Percentiles rank a stretch among this genome's conserved stretches.
These are phyloP conservation scores for Mythimna albipuncta DNA, from an alignment of 2,888 invertebrate genomes.

Conservation along the genomic window DNA sequence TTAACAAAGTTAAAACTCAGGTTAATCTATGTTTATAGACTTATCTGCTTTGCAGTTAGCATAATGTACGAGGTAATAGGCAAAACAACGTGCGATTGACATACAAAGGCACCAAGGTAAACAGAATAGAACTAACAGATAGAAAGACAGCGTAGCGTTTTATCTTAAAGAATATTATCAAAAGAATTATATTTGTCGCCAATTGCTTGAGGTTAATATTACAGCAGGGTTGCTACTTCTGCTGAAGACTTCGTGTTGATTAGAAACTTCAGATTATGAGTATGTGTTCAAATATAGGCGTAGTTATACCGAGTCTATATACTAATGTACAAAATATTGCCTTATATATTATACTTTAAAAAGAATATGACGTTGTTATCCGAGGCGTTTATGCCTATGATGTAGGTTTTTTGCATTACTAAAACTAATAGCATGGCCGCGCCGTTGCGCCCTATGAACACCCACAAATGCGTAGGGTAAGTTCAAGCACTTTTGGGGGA, in stretches of 20 bases:
- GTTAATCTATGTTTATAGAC: constrained; percentile 49
- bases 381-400: not conserved
- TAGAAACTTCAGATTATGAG: constrained; percentile 1
- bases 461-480: not conserved
- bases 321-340: constrained; percentile 49
- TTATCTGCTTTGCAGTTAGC: constrained; percentile 56
- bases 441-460: not conserved
- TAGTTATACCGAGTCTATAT: constrained; percentile 15
- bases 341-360: constrained; percentile 41
- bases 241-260: constrained; percentile 11
- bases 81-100: constrained; percentile 17
- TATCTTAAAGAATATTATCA: not conserved
- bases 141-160: constrained; percentile 1
- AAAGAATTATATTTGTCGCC: not conserved
- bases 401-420: constrained; percentile 7
- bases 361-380: constrained; percentile 7
- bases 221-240: constrained; percentile 38
- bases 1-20: constrained; percentile 36
- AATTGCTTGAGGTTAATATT: constrained; percentile 3
- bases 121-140: constrained; percentile 17
- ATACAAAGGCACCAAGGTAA: constrained; percentile 23
- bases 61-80: constrained; percentile 13
- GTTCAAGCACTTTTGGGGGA: no score
- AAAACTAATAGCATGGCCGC: not conserved
- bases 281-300: not conserved